phyloP scores from a whole-genome alignment of 2,113 vertebrate genomes.

The Platysteira castanea region DNA sequence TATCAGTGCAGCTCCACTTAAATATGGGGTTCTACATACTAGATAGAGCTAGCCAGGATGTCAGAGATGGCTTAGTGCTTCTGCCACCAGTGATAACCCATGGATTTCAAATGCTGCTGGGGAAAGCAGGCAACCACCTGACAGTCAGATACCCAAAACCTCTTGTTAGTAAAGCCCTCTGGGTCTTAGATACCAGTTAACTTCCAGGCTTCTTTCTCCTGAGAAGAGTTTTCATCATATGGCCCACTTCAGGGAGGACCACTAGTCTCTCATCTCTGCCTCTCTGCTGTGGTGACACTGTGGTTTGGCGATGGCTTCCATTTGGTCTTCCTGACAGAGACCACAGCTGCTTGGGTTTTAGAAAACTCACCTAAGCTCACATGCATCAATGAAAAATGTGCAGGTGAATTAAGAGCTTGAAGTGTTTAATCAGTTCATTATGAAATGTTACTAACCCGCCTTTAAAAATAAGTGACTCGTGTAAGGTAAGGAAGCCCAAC shows the following conservation, averaged over 20 bases:
- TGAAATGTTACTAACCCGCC: neutral
- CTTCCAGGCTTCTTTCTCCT: neutral
- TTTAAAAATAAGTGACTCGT: neutral
- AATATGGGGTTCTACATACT: neutral
- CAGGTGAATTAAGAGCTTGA: neutral
- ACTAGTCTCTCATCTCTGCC: neutral
- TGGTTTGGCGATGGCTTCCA: neutral
- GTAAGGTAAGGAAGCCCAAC: neutral
- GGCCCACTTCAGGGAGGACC: neutral
- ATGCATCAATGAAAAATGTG: neutral
- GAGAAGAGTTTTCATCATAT: neutral
- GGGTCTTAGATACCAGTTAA: neutral
- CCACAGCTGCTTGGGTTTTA: neutral
- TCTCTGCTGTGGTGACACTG: neutral
- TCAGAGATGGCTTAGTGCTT: neutral
- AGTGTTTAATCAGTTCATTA: neutral
- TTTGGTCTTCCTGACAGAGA: neutral
- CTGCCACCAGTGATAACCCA: fast-evolving
- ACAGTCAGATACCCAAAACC: neutral
- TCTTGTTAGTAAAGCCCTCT: neutral
- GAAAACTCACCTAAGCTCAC: neutral
- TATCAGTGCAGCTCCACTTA: neutral
- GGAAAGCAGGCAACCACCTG: neutral
- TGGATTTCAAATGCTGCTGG: neutral
- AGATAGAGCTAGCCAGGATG: neutral